Conservation (phyloP, 1,140 invertebrate genomes). For the Conus ventricosus region DNA sequence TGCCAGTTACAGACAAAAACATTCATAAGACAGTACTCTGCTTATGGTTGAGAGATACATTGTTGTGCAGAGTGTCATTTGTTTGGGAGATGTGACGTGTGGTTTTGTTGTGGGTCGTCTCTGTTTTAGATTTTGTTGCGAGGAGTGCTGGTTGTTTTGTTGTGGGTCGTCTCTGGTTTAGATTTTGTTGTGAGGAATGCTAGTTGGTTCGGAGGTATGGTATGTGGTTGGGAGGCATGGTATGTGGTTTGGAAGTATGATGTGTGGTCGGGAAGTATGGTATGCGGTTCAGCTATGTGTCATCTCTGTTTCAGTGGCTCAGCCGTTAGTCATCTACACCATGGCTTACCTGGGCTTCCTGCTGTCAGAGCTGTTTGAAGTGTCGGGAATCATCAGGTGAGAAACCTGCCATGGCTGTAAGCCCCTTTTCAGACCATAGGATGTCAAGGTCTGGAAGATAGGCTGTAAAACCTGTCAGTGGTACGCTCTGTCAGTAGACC, state of each 20-base stretch:
- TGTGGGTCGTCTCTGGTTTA: no score
- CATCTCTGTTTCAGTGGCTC: conserved; percentile 85
- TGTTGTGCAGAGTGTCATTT: no score
- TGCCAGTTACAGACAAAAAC: no score
- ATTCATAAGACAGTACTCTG: no score
- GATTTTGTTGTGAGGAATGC: no score
- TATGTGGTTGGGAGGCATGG: not conserved
- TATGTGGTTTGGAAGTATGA: not conserved
- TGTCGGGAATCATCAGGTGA: conserved; percentile 89
- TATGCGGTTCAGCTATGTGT: not conserved
- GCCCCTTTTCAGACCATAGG: no score
- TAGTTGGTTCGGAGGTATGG: not conserved
- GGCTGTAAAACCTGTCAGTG: no score
- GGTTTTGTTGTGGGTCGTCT: not conserved
- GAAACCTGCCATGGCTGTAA: conserved; percentile 76
- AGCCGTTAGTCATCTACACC: conserved; percentile 98
- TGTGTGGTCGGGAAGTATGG: not conserved
- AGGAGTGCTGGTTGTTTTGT: no score
- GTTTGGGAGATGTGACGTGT: not conserved
- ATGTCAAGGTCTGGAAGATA: no score
- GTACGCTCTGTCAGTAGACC: no score
- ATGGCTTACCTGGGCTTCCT: conserved; percentile 98
- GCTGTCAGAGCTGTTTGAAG: conserved; percentile 97
- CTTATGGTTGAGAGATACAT: no score
- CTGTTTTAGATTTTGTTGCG: no score